A percentile compares a stretch with the other conserved stretches of the same genome.
phyloP scores from a whole-genome alignment of 2,113 vertebrate genomes.

The Chrysemys picta region DNA sequence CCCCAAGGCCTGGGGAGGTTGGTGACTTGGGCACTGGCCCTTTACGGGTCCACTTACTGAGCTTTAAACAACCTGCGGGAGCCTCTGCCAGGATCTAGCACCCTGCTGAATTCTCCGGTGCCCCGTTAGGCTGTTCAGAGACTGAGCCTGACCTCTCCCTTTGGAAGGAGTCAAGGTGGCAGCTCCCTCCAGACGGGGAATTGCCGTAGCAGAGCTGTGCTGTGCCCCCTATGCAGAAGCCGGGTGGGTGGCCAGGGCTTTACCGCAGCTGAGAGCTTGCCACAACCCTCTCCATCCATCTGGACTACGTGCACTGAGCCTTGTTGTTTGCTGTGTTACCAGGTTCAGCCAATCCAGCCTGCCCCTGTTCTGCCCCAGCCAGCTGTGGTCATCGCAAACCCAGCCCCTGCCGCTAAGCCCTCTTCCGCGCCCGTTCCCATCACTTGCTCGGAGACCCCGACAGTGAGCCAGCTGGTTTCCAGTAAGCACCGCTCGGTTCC shows the following conservation, averaged over 20 bases:
- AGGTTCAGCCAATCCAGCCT: slow-evolving; percentile 83
- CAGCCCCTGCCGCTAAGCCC: slow-evolving; percentile 76
- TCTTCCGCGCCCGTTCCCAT: slow-evolving; percentile 81
- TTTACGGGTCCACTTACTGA: too few species aligned
- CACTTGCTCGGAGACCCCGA: slow-evolving; percentile 89
- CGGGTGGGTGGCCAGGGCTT: not conserved
- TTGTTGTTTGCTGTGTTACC: not conserved
- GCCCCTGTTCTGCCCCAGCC: slow-evolving; percentile 81
- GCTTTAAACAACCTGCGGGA: not conserved
- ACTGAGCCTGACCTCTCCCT: not conserved
- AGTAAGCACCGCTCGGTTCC: slow-evolving; percentile 81
- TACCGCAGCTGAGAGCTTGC: not conserved
- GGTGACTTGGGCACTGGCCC: not conserved
- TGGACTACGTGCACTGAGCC: not conserved
- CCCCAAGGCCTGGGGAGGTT: not conserved
- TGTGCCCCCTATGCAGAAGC: not conserved
- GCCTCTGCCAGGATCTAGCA: not conserved
- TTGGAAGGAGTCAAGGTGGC: not conserved
- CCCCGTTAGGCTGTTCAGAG: not conserved
- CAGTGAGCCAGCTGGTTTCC: slow-evolving; percentile 93
- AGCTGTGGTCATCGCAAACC: slow-evolving; percentile 85
- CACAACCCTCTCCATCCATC: not conserved
- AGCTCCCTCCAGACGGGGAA: not conserved
- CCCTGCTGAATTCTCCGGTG: not conserved
- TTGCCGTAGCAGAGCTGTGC: not conserved